Evolutionary conservation across 2,113 vertebrate species (phyloP).

Genomic region (Gobio gobio): DNA sequence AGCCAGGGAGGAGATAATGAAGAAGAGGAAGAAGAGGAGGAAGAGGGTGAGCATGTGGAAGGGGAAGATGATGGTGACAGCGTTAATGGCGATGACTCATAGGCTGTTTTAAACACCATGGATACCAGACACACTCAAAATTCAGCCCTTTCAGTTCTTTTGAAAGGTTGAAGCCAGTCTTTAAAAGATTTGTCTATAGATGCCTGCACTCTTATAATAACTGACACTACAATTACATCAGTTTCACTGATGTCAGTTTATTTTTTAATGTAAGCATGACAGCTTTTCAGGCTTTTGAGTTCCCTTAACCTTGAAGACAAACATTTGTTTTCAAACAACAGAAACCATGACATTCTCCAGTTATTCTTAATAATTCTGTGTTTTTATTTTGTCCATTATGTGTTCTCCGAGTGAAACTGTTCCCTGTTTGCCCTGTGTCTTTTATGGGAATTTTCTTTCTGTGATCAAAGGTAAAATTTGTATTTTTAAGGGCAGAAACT

Average conservation of each 20-base stretch:
- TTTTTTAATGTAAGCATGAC: slow-evolving; percentile 28
- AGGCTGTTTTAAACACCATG: background rate
- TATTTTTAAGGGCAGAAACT: slow-evolving; percentile 47
- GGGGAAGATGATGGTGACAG: slow-evolving; percentile 57
- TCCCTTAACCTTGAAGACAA: slow-evolving; percentile 13
- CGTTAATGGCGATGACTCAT: slow-evolving; percentile 54
- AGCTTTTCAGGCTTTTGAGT: slow-evolving; percentile 25
- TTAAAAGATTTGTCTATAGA: slow-evolving; percentile 34
- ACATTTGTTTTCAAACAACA: background rate
- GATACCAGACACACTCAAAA: slow-evolving; percentile 7
- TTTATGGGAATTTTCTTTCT: background rate
- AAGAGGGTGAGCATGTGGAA: slow-evolving; percentile 58
- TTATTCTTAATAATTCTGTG: slow-evolving; percentile 14
- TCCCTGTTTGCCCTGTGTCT: background rate
- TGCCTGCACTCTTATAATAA: slow-evolving; percentile 5
- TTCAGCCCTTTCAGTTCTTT: slow-evolving; percentile 33
- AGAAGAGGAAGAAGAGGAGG: slow-evolving; percentile 51
- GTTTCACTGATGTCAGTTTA: slow-evolving; percentile 24
- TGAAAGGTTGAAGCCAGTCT: slow-evolving; percentile 36
- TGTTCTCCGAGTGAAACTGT: background rate
- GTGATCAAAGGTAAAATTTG: slow-evolving; percentile 26
- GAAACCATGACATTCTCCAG: background rate
- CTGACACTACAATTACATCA: slow-evolving; percentile 22
- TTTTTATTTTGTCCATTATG: background rate
- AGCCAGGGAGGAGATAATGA: slow-evolving; percentile 50